Evolutionary conservation across 2,113 vertebrate species (phyloP).

Genomic region (Mystacornis crossleyi): DNA sequence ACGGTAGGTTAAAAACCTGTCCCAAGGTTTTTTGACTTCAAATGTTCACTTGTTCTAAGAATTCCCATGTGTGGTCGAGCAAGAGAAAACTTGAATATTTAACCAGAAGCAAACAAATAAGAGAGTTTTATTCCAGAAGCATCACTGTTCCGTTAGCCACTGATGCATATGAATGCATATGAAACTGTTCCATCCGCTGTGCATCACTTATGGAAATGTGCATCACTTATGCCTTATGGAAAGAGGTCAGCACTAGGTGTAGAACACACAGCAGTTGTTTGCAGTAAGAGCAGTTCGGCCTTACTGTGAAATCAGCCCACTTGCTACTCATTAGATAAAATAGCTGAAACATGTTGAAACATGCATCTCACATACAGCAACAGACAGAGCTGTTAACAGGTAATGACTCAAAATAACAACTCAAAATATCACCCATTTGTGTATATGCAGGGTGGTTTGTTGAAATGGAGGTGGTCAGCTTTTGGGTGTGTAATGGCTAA

Average conservation of each 20-base stretch:
- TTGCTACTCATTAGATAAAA: background rate
- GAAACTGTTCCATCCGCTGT: background rate
- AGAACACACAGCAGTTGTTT: background rate
- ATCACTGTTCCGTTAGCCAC: background rate
- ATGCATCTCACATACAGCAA: background rate
- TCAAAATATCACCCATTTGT: background rate
- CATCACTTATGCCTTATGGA: background rate
- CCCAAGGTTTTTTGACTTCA: background rate
- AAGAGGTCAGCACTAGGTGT: background rate
- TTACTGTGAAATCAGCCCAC: background rate
- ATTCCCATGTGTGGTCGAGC: background rate
- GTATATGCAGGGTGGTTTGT: background rate
- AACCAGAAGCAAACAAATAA: background rate
- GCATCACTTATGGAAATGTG: background rate
- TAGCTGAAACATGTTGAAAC: background rate
- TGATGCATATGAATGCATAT: rapidly evolving
- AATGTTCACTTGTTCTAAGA: background rate
- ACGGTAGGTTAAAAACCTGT: background rate
- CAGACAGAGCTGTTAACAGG: background rate
- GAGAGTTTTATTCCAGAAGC: background rate
- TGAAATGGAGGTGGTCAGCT: background rate
- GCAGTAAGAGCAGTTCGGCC: background rate
- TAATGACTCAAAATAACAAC: background rate
- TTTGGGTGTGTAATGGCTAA: background rate
- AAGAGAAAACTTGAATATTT: background rate